These are phyloP conservation scores for Dicrurus megarhynchus DNA, from an alignment of 2,113 vertebrate genomes.

Conservation along the genomic window DNA sequence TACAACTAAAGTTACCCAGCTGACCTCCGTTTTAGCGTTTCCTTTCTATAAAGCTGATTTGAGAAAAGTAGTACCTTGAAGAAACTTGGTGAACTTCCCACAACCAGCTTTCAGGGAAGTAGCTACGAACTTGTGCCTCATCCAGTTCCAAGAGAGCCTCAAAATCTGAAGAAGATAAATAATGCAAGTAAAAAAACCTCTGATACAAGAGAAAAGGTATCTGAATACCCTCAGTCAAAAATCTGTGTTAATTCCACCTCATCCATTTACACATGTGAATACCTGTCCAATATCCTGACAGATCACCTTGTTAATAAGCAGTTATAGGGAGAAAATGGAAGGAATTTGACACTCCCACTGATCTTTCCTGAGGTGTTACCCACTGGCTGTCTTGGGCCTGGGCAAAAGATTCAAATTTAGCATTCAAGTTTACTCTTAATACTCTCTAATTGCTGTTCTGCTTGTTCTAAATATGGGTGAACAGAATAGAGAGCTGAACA, in stretches of 20 bases:
- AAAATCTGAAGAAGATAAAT: constrained; percentile 63
- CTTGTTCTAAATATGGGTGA: not conserved
- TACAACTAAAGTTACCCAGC: not conserved
- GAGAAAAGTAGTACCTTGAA: constrained; percentile 54
- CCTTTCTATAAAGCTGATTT: not conserved
- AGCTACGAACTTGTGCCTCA: constrained; percentile 82
- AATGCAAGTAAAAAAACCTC: not conserved
- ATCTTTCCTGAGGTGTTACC: not conserved
- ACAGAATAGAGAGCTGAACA: not conserved
- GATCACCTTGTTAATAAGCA: not conserved
- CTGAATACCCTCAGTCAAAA: not conserved
- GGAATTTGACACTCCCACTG: not conserved
- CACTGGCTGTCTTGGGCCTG: not conserved
- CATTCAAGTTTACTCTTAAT: not conserved
- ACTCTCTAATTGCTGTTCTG: not conserved
- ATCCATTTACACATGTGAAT: not conserved
- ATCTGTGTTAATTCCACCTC: not conserved
- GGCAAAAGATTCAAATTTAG: not conserved
- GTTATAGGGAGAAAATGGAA: not conserved
- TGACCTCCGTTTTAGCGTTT: not conserved
- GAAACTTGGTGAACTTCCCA: constrained; percentile 86
- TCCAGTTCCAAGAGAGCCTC: constrained; percentile 65
- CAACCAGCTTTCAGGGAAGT: constrained; percentile 95
- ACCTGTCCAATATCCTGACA: not conserved
- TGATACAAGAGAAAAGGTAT: not conserved